A percentile compares a stretch with the other conserved stretches of the same genome.
phyloP scores from a whole-genome alignment of 2,113 vertebrate species.

The Platanista minor region DNA sequence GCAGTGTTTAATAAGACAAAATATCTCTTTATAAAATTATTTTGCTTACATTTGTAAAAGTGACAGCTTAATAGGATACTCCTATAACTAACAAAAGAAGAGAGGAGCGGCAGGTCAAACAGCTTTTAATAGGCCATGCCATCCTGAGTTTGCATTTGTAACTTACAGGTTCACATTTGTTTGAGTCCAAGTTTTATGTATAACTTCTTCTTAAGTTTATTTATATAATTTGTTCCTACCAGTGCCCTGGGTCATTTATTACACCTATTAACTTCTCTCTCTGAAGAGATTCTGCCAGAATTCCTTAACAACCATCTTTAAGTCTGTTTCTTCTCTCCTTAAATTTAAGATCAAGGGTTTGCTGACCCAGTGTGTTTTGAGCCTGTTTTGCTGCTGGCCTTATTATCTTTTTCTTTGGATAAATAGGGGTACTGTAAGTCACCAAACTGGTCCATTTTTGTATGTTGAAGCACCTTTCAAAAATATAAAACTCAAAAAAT shows the following conservation, averaged over 20 bases:
- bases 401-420: slow-evolving; percentile 1
- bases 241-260: slow-evolving; percentile 75
- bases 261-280: slow-evolving; percentile 68
- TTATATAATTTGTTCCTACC: slow-evolving; percentile 72
- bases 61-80: slow-evolving; percentile 64
- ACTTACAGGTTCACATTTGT: slow-evolving; percentile 51
- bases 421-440: background rate
- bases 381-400: background rate
- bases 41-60: slow-evolving; percentile 68
- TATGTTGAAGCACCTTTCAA: background rate
- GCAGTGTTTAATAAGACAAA: slow-evolving; percentile 68
- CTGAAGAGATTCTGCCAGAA: slow-evolving; percentile 70
- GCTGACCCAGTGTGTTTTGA: background rate
- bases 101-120: background rate
- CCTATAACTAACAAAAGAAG: slow-evolving; percentile 20
- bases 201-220: slow-evolving; percentile 75
- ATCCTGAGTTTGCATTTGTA: background rate
- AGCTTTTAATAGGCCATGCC: background rate
- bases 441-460: background rate
- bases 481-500: background rate
- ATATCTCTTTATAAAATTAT: slow-evolving; percentile 61
- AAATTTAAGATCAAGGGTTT: slow-evolving; percentile 63
- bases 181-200: slow-evolving; percentile 46
- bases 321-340: slow-evolving; percentile 71
- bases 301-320: slow-evolving; percentile 53